These are phyloP conservation scores for Silurus lanzhouensis DNA, from an alignment of 2,797 vertebrate species.

Conservation along the genomic window DNA sequence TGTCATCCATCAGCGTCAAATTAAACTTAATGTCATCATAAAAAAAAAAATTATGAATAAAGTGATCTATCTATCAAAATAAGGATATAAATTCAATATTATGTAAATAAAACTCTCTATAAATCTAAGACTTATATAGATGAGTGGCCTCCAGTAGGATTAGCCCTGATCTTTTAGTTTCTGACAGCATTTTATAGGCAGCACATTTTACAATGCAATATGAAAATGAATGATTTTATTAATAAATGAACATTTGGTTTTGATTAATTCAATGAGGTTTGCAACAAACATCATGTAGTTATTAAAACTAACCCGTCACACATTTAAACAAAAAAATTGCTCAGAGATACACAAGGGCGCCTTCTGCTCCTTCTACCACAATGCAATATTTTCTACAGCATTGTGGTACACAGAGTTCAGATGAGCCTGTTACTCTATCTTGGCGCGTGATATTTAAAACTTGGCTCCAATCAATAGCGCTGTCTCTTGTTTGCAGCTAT, in stretches of 20 bases:
- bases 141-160: not conserved
- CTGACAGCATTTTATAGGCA: not conserved
- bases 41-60: no score
- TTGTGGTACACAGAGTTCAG: constrained; percentile 64
- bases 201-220: not conserved
- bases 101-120: not conserved
- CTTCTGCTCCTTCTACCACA: constrained; percentile 66
- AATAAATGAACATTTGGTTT: not conserved
- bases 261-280: not conserved
- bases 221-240: not conserved
- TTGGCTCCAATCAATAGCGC: constrained; percentile 69
- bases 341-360: constrained; percentile 63
- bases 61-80: no score
- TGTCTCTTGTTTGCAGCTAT: constrained; percentile 68
- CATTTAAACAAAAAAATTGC: not conserved
- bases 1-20: constrained; percentile 5
- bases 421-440: constrained; percentile 66
- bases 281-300: not conserved
- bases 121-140: not conserved
- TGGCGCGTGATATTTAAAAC: constrained; percentile 74
- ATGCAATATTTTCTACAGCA: constrained; percentile 68
- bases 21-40: no score
- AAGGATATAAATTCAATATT: not conserved
- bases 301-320: not conserved
- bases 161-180: not conserved